These are phyloP conservation scores for Diceros bicornis DNA, from an alignment of 2,797 vertebrate species.

Conservation along the genomic window DNA sequence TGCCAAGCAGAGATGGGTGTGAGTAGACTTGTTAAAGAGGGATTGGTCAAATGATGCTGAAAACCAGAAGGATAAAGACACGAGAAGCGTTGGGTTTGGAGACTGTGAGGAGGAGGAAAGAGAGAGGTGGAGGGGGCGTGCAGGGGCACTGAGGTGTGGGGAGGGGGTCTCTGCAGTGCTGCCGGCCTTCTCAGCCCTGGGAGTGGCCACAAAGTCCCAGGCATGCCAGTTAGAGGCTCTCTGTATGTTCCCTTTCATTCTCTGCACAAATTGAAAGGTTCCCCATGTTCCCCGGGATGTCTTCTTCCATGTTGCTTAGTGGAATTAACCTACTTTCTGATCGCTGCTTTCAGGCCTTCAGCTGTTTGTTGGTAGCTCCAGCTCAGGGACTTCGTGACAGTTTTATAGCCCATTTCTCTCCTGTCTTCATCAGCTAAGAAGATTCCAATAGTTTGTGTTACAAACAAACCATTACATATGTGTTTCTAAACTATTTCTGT, in stretches of 20 bases:
- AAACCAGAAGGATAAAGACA: neutral
- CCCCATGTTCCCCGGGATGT: neutral
- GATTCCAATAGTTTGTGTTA: neutral
- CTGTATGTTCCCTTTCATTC: neutral
- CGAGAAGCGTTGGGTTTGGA: neutral
- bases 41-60: neutral
- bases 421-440: neutral
- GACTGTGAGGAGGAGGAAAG: neutral
- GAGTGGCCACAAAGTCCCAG: neutral
- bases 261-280: neutral
- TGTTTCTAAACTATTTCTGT: neutral
- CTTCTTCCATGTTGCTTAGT: neutral
- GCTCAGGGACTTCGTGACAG: neutral
- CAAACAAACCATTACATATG: neutral
- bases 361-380: neutral
- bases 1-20: neutral
- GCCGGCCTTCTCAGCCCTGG: neutral
- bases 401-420: neutral
- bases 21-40: neutral
- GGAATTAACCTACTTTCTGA: neutral
- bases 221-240: neutral
- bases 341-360: neutral
- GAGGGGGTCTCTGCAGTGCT: accelerated
- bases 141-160: neutral
- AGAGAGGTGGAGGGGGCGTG: neutral